Base-by-base conservation (phyloP, 2,888 invertebrate species). In the Polydrusus pterygomalis region DNA sequence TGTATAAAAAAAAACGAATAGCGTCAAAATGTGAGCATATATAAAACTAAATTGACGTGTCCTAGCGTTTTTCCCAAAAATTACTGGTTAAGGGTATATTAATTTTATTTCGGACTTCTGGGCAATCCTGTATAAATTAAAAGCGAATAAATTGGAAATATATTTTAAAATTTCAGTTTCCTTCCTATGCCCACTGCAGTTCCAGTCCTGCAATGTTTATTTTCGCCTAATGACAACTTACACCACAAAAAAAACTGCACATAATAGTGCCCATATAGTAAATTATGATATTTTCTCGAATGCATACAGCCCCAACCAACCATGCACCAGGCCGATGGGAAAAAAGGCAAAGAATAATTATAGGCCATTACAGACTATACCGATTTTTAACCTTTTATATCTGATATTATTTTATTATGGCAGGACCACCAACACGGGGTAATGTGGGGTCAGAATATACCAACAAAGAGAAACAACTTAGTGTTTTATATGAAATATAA, bases 341-440 rank as follows among this genome's bases (percentile, higher is more conserved):
- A 85, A 83, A 82, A 82, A 82, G 81, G 82, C 78, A 79, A 79
- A 78, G 80, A 82, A 83, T 85, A 84, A 85, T 85, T 83, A 85
- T 83, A 82, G 84, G 84, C 82, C 83, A 83, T 84, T 83, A 84
- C 81, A 78, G 81, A 72, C 81, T 78, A 80, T 81, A 77, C 79
- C 80, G 81, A 82, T 82, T 84, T 82, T 83, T 81, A 80, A 82
- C 81, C 80, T 80, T 81, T 82, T 79, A 81, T 83, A 85, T 85
- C 85, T 82, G 85, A 85, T 85, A 84, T 82, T 82, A 84, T 82
- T 83, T 84, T 85, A 79, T 84, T 83, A 84, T 84, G 70, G 82
- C 68, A 81, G 79, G 85, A 85, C 85, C 85, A 85, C 84, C 85
- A 81, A 82, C 84, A 82, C 18, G 70, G 75, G 75, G 70, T 70